These are phyloP conservation scores for Agonum fuliginosum DNA, from an alignment of 2,888 invertebrate species.

Conservation along the genomic window DNA sequence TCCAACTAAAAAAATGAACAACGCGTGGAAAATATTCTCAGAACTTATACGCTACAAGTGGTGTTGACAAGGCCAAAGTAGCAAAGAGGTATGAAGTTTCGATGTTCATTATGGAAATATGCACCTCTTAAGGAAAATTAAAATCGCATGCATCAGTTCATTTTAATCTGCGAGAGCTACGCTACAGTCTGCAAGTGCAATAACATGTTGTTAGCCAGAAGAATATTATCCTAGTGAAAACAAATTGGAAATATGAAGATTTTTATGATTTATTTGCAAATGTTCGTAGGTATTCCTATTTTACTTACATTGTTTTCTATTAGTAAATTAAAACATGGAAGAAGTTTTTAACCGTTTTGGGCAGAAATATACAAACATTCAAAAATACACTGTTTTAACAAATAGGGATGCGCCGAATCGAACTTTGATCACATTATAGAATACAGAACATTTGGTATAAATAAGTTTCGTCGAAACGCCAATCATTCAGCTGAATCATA, in stretches of 20 bases:
- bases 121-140: constrained; percentile 54
- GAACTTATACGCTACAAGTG: background rate
- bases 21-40: constrained; percentile 3
- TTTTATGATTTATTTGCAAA: background rate
- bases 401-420: too few species aligned
- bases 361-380: too few species aligned
- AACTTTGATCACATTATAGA: too few species aligned
- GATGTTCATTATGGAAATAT: constrained; percentile 48
- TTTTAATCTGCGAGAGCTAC: constrained; percentile 14
- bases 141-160: constrained; percentile 53
- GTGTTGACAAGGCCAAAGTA: background rate
- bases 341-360: too few species aligned
- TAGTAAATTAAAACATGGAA: background rate
- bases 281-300: background rate
- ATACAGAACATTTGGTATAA: too few species aligned
- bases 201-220: constrained; percentile 8
- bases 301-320: background rate
- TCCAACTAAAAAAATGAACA: constrained; percentile 13
- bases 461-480: too few species aligned
- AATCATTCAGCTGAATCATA: too few species aligned
- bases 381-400: too few species aligned
- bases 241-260: constrained; percentile 14
- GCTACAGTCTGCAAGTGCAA: background rate
- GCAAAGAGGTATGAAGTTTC: constrained; percentile 14
- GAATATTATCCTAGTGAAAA: background rate